phyloP scores from a whole-genome alignment of 2,113 vertebrate genomes.

The Bungarus multicinctus region DNA sequence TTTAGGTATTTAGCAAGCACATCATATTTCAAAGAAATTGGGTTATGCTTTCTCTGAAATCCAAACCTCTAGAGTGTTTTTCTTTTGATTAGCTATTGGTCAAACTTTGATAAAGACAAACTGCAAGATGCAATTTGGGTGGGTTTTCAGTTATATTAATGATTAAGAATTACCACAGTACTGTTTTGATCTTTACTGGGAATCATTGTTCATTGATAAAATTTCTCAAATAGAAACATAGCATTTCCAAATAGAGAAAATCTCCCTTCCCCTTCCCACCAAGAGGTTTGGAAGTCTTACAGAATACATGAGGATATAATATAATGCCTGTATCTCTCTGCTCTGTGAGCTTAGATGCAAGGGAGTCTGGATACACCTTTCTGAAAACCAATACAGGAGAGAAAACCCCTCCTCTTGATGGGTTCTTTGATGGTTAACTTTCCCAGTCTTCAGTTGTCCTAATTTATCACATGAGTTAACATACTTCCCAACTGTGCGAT shows the following conservation, averaged over 20 bases:
- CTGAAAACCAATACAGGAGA: background rate
- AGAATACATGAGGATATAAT: background rate
- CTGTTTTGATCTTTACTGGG: background rate
- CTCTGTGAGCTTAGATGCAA: background rate
- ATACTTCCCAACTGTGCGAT: background rate
- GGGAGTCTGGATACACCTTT: background rate
- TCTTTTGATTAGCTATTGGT: background rate
- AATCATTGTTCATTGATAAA: background rate
- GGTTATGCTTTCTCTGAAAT: background rate
- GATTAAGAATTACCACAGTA: background rate
- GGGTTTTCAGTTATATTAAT: background rate
- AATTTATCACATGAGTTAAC: background rate
- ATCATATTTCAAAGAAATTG: background rate
- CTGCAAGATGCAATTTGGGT: background rate
- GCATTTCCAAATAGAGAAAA: background rate
- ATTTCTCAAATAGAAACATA: background rate
- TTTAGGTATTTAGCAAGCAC: background rate
- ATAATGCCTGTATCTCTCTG: background rate
- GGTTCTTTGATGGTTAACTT: background rate
- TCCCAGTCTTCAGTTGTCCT: background rate
- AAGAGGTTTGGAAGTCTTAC: background rate
- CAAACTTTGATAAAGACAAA: background rate
- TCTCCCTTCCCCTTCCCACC: no score
- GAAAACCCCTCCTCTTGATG: background rate
- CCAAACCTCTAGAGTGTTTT: background rate